These are phyloP conservation scores for Exephanes ischioxanthus DNA, from an alignment of 2,888 invertebrate genomes.

Conservation along the genomic window DNA sequence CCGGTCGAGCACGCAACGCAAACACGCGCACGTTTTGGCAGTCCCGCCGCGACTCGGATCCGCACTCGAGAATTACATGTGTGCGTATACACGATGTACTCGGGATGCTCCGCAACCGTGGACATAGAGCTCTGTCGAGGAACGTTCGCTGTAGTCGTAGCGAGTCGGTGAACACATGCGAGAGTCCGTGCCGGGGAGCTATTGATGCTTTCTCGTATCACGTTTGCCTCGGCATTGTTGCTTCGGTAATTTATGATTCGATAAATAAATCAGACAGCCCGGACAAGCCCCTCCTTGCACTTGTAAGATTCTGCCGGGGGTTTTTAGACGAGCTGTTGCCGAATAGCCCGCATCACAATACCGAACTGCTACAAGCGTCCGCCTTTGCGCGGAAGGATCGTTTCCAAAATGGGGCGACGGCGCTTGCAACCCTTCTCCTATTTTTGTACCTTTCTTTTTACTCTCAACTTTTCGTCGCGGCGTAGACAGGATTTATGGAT, in stretches of 20 bases:
- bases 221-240: constrained; percentile 49
- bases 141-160: constrained; percentile 19
- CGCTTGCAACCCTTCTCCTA: neutral
- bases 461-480: neutral
- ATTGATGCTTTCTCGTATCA: constrained; percentile 24
- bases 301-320: constrained; percentile 77
- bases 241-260: constrained; percentile 81
- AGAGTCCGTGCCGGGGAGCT: constrained; percentile 43
- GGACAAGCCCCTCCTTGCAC: constrained; percentile 67
- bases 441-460: neutral
- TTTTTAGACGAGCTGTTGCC: constrained; percentile 72
- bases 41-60: constrained; percentile 70
- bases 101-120: constrained; percentile 23
- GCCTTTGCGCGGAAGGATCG: neutral
- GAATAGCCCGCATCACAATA: constrained; percentile 10
- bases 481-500: neutral
- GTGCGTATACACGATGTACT: neutral
- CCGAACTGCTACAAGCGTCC: neutral
- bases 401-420: neutral
- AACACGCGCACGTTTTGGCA: constrained; percentile 81
- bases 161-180: constrained; percentile 18
- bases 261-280: constrained; percentile 81
- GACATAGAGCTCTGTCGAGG: constrained; percentile 35
- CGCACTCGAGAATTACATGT: constrained; percentile 48
- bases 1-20: constrained; percentile 83